Evolutionary conservation across 2,888 invertebrate genomes (phyloP).

Genomic region (Tryphoninae sp.): DNA sequence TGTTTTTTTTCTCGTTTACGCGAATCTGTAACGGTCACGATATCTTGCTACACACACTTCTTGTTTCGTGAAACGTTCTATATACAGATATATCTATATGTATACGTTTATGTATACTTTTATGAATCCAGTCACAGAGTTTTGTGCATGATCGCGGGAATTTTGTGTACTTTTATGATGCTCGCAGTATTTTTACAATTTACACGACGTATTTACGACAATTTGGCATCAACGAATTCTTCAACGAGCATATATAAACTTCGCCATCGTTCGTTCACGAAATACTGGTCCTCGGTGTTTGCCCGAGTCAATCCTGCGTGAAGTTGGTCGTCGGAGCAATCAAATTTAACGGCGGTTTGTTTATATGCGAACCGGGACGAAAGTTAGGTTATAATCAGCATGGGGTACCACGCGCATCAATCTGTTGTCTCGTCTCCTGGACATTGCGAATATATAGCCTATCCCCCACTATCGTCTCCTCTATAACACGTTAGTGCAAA

Average conservation of each 20-base stretch:
- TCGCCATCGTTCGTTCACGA: not conserved
- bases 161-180: not conserved
- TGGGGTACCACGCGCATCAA: not conserved
- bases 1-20: constrained; percentile 4
- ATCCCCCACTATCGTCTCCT: not conserved
- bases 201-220: too few relatives aligned
- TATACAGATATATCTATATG: not conserved
- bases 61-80: constrained; percentile 6
- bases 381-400: not conserved
- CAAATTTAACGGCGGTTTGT: not conserved
- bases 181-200: not conserved
- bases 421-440: not conserved
- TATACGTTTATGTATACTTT: constrained; percentile 1
- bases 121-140: constrained; percentile 32
- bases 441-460: not conserved
- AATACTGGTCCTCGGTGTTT: not conserved
- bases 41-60: not conserved
- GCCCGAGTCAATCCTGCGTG: not conserved
- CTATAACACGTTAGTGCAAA: constrained; percentile 17
- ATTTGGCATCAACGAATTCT: too few relatives aligned
- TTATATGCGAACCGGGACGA: not conserved
- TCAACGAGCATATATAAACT: too few relatives aligned
- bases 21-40: constrained; percentile 15
- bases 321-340: not conserved
- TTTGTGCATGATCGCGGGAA: not conserved